phyloP scores from a whole-genome alignment of 2,113 vertebrate genomes.

The Eudyptes chrysolophus region DNA sequence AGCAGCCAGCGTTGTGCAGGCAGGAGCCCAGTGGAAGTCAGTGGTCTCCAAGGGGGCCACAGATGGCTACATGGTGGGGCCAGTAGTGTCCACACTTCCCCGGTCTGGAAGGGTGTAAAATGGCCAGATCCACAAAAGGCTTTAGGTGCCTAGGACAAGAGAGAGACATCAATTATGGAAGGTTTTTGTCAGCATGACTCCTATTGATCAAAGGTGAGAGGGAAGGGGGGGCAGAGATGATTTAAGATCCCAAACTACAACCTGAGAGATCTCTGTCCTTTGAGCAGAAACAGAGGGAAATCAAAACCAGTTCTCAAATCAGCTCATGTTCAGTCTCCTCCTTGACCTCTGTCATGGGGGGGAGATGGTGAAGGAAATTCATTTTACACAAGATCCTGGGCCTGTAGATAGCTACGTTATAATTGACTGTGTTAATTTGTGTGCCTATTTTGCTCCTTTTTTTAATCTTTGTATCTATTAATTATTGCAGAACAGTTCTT shows the following conservation, averaged over 20 bases:
- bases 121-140: background rate
- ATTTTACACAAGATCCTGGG: background rate
- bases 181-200: background rate
- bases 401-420: background rate
- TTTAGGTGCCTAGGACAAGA: background rate
- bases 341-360: background rate
- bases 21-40: background rate
- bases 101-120: background rate
- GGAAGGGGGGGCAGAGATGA: background rate
- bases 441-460: background rate
- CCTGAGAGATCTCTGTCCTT: background rate
- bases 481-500: constrained; percentile 45
- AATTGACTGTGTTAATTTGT: constrained; percentile 39
- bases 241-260: background rate
- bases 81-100: background rate
- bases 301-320: background rate
- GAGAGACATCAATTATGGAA: background rate
- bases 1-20: background rate
- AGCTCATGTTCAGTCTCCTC: background rate
- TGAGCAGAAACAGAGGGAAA: background rate
- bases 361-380: background rate
- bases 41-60: background rate
- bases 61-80: background rate
- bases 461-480: constrained; percentile 33
- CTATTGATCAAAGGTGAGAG: background rate